Evolutionary conservation across 1,140 invertebrate species (phyloP).

Genomic region (Metaphire vulgaris): DNA sequence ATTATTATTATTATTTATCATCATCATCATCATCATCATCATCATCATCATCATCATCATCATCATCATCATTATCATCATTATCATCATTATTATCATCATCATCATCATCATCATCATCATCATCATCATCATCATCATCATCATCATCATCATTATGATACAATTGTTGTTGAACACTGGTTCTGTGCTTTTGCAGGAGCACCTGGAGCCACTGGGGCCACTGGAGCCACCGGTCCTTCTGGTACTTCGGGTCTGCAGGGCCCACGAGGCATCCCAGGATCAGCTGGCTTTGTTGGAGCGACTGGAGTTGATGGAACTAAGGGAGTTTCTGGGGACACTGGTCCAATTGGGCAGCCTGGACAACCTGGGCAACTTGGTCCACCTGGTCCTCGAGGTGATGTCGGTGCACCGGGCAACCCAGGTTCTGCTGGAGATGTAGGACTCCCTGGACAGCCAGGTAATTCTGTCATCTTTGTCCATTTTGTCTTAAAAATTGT

Average conservation of each 20-base stretch:
- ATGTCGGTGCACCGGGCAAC: background rate
- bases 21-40: slow-evolving; percentile 14
- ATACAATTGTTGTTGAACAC: too few relatives aligned
- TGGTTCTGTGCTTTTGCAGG: too few relatives aligned
- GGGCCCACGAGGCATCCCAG: background rate
- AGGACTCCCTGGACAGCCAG: slow-evolving; percentile 10
- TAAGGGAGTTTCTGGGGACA: background rate
- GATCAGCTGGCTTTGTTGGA: background rate
- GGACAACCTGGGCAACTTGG: background rate
- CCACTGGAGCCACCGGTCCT: slow-evolving; percentile 10
- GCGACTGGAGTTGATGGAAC: background rate
- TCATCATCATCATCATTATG: slow-evolving; percentile 22
- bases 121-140: too few relatives aligned
- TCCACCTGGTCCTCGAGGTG: background rate
- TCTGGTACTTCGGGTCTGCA: slow-evolving; percentile 14
- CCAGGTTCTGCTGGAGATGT: background rate
- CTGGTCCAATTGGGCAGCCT: background rate
- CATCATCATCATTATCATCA: background rate
- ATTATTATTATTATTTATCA: background rate
- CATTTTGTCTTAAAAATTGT: too few relatives aligned
- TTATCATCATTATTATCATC: too few relatives aligned
- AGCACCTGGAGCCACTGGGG: slow-evolving; percentile 17
- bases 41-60: slow-evolving; percentile 27
- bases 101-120: slow-evolving; percentile 19
- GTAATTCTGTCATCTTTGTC: too few relatives aligned